These are phyloP conservation scores for Biston betularia DNA, from an alignment of 2,888 invertebrate species.

Conservation along the genomic window DNA sequence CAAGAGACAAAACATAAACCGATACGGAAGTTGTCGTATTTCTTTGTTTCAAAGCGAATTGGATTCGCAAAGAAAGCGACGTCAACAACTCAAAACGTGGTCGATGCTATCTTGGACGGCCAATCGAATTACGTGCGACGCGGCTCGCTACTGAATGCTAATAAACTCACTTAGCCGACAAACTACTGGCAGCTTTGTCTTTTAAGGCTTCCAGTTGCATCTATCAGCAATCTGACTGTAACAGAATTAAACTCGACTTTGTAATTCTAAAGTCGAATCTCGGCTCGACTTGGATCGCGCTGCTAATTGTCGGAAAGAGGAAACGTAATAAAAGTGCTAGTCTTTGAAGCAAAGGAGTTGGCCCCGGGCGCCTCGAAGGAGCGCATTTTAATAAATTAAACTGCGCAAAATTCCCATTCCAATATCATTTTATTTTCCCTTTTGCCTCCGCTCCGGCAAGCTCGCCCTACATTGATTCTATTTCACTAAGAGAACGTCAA, in stretches of 20 bases:
- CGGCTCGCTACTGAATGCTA: constrained; percentile 63
- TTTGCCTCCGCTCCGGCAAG: constrained; percentile 60
- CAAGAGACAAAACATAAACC: constrained; percentile 34
- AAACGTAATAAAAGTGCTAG: constrained; percentile 82
- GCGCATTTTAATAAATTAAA: constrained; percentile 85
- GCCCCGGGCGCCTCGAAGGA: constrained; percentile 68
- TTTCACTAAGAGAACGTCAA: constrained; percentile 66
- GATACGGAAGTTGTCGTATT: constrained; percentile 45
- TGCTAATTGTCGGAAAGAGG: constrained; percentile 82
- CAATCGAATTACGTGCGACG: constrained; percentile 70
- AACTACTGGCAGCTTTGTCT: constrained; percentile 73
- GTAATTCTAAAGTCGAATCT: constrained; percentile 74
- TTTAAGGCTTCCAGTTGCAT: constrained; percentile 68
- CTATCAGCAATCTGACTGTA: constrained; percentile 73
- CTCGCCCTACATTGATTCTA: constrained; percentile 69
- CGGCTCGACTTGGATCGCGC: constrained; percentile 66
- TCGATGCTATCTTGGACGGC: constrained; percentile 65
- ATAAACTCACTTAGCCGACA: constrained; percentile 73
- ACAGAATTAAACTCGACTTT: constrained; percentile 75
- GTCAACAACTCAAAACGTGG: constrained; percentile 58
- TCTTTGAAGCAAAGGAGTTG: constrained; percentile 80
- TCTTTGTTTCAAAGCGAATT: constrained; percentile 50
- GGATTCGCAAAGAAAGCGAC: constrained; percentile 49
- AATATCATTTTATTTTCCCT: constrained; percentile 78
- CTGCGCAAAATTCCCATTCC: constrained; percentile 80